phyloP scores from a whole-genome alignment of 1,140 invertebrate species.

The Tenebrio molitor region DNA sequence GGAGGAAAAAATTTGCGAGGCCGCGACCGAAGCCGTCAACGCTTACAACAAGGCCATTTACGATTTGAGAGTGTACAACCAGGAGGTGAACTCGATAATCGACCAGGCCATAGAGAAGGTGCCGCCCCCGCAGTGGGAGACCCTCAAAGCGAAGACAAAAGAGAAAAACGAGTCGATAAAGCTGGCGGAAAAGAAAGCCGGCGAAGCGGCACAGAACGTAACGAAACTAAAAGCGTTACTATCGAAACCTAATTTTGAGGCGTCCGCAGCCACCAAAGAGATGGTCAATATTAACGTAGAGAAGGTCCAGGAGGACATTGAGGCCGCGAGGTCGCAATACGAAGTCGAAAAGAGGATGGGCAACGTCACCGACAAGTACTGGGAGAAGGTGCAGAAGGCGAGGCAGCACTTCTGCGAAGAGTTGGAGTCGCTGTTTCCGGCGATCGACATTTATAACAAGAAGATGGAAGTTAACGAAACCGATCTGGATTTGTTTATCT shows the following conservation, averaged over 20 bases:
- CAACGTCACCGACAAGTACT: slow-evolving; percentile 78
- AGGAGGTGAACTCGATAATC: slow-evolving; percentile 73
- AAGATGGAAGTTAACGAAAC: slow-evolving; percentile 74
- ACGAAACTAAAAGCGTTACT: slow-evolving; percentile 64
- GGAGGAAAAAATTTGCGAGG: slow-evolving; percentile 70
- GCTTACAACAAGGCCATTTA: slow-evolving; percentile 71
- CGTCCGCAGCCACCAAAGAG: slow-evolving; percentile 62
- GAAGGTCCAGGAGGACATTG: slow-evolving; percentile 74
- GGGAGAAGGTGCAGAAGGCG: slow-evolving; percentile 79
- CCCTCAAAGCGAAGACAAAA: slow-evolving; percentile 72
- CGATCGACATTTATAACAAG: slow-evolving; percentile 75
- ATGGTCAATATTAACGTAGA: slow-evolving; percentile 70
- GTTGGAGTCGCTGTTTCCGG: slow-evolving; percentile 79
- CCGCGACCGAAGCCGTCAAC: slow-evolving; percentile 70
- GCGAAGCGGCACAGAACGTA: slow-evolving; percentile 62
- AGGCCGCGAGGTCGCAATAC: slow-evolving; percentile 71
- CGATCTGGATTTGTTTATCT: slow-evolving; percentile 78
- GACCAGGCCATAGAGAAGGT: slow-evolving; percentile 72
- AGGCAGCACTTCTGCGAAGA: slow-evolving; percentile 80
- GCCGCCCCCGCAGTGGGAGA: slow-evolving; percentile 70
- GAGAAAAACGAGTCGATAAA: slow-evolving; percentile 69
- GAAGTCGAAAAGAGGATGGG: slow-evolving; percentile 70
- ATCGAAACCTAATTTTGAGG: slow-evolving; percentile 61
- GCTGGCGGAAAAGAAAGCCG: slow-evolving; percentile 69
- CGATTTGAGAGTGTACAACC: slow-evolving; percentile 72